Conservation (phyloP, 2,113 vertebrate genomes). For the Sprattus sprattus region DNA sequence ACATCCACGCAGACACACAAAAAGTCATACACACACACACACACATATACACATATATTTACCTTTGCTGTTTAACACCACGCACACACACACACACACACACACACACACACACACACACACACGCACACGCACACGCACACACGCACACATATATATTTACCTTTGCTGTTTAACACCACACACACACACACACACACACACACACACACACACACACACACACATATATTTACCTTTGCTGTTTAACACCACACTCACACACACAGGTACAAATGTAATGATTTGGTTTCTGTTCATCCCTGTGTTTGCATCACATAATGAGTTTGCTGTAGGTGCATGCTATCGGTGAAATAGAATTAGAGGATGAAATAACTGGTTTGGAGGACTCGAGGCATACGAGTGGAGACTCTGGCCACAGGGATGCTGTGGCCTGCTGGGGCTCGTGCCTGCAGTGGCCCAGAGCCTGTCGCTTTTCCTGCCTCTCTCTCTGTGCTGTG, state of each 20-base stretch:
- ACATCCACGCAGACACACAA: background rate
- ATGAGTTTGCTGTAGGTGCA: background rate
- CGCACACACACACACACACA: background rate
- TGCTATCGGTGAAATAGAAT: background rate
- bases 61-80: too few relatives aligned
- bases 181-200: background rate
- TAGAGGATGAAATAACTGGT: background rate
- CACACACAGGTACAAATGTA: background rate
- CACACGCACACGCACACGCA: background rate
- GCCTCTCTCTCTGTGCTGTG: background rate
- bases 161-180: background rate
- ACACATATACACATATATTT: too few relatives aligned
- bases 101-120: background rate
- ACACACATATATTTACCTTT: too few relatives aligned
- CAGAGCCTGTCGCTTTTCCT: background rate
- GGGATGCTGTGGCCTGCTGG: background rate
- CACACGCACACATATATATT: background rate
- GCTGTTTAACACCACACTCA: too few relatives aligned
- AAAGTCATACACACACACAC: too few relatives aligned
- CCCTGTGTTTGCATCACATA: background rate
- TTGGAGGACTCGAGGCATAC: background rate
- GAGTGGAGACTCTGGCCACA: background rate
- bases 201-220: too few relatives aligned
- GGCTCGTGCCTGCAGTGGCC: background rate
- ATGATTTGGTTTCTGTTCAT: background rate